Evolutionary conservation across 2,888 invertebrate species (phyloP).

Genomic region (Abrostola tripartita): DNA sequence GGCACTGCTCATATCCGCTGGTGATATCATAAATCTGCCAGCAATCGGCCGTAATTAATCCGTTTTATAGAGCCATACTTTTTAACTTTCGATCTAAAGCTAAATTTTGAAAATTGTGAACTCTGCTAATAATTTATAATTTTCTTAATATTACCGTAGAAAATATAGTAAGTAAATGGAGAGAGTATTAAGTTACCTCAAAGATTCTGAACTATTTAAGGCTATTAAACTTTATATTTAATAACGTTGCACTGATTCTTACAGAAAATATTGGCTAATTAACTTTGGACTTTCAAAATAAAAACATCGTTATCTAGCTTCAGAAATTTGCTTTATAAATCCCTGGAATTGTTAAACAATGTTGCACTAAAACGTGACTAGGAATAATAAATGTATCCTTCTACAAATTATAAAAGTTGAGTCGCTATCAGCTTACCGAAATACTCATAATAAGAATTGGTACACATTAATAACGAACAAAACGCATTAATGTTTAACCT

Average conservation of each 20-base stretch:
- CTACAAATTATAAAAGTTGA: constrained; percentile 24
- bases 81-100: too few relatives aligned
- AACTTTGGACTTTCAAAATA: neutral
- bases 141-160: too few relatives aligned
- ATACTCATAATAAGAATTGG: constrained; percentile 34
- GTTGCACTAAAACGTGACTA: constrained; percentile 29
- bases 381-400: constrained; percentile 29
- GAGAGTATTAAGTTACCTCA: neutral
- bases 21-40: constrained; percentile 68
- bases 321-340: constrained; percentile 7
- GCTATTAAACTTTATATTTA: too few relatives aligned
- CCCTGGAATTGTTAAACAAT: constrained; percentile 16
- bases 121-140: too few relatives aligned
- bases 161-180: neutral
- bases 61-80: constrained; percentile 71
- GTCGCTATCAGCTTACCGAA: constrained; percentile 6
- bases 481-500: constrained; percentile 20
- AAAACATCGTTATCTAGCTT: too few relatives aligned
- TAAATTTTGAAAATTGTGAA: too few relatives aligned
- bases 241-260: neutral
- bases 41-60: constrained; percentile 69
- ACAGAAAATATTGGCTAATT: neutral
- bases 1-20: constrained; percentile 36
- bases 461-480: constrained; percentile 28
- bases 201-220: constrained; percentile 4